A percentile compares a stretch with the other conserved stretches of the same genome.
phyloP scores from a whole-genome alignment of 2,113 vertebrate genomes.

The Microcebus ravelobensis region DNA sequence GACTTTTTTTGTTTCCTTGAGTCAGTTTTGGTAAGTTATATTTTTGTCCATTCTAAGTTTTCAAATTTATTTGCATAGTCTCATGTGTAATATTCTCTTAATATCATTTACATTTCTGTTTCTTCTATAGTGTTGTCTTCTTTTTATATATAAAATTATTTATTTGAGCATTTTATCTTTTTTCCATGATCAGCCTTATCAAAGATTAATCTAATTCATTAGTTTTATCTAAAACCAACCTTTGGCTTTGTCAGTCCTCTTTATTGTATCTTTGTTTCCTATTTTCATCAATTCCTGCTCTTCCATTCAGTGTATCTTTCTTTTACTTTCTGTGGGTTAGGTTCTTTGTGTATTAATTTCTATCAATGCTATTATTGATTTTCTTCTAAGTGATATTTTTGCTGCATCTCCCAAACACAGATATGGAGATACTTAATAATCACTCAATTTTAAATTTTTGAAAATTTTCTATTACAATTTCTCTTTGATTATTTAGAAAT shows the following conservation, averaged over 20 bases:
- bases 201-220: background rate
- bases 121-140: background rate
- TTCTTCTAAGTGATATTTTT: background rate
- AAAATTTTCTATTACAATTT: background rate
- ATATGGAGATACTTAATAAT: background rate
- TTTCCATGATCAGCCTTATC: background rate
- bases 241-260: background rate
- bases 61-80: background rate
- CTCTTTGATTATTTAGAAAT: background rate
- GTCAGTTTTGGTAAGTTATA: background rate
- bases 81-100: background rate
- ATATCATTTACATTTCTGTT: background rate
- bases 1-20: background rate
- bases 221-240: background rate
- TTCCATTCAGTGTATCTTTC: background rate
- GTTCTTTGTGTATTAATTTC: background rate
- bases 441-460: background rate
- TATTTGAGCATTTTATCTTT: background rate
- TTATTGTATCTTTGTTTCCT: background rate
- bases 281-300: conserved; percentile 10
- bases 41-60: conserved; percentile 10
- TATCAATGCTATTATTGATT: background rate
- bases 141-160: background rate
- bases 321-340: background rate
- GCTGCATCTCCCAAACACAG: background rate